These are phyloP conservation scores for Ellobius talpinus DNA, from an alignment of 2,113 vertebrate species.

Conservation along the genomic window DNA sequence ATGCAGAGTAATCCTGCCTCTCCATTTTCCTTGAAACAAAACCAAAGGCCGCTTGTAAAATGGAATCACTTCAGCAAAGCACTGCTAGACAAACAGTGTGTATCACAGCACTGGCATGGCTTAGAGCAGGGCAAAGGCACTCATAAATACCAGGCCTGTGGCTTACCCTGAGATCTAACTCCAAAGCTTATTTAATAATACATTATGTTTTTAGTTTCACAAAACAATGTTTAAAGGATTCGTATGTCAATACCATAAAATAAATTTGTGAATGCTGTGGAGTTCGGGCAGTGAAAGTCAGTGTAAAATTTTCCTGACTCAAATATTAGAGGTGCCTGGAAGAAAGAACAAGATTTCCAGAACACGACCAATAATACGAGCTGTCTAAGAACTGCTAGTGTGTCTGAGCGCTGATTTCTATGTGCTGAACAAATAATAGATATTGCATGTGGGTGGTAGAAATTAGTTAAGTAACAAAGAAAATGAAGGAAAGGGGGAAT, in stretches of 20 bases:
- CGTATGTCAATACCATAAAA: background rate
- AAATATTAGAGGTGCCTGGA: background rate
- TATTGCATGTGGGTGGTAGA: background rate
- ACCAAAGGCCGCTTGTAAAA: background rate
- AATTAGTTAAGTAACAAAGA: slow-evolving; percentile 11
- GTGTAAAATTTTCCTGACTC: background rate
- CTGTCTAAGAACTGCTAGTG: background rate
- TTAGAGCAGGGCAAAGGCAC: background rate
- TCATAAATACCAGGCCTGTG: background rate
- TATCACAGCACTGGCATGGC: background rate
- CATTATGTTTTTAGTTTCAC: background rate
- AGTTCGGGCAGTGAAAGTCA: background rate
- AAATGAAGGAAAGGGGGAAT: background rate
- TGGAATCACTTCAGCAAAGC: background rate
- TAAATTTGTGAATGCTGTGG: background rate
- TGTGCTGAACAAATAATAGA: background rate
- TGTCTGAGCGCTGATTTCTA: background rate
- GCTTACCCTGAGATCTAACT: background rate
- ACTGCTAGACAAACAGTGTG: background rate
- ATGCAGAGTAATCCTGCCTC: background rate
- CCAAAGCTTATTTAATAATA: background rate
- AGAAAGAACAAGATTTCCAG: background rate
- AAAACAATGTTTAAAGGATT: background rate
- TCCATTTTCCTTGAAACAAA: background rate
- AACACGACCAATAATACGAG: background rate